These are phyloP conservation scores for Loriculus beryllinus DNA, from an alignment of 2,797 vertebrate species.

Conservation along the genomic window DNA sequence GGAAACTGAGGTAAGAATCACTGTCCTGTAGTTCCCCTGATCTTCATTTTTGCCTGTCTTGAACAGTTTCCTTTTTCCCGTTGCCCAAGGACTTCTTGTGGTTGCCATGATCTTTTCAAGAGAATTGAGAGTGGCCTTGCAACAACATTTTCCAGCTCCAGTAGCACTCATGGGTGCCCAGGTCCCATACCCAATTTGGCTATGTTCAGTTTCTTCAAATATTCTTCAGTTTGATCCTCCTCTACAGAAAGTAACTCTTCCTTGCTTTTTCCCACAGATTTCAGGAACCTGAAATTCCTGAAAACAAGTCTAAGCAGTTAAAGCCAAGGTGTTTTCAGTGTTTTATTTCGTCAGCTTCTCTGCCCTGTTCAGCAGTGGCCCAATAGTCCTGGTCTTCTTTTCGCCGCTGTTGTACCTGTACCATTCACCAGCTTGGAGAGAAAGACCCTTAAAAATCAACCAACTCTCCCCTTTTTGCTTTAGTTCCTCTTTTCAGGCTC, in stretches of 20 bases:
- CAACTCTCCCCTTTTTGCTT: neutral
- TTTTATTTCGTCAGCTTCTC: neutral
- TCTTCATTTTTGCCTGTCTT: neutral
- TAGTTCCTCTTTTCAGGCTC: neutral
- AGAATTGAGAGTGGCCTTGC: neutral
- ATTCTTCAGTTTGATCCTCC: neutral
- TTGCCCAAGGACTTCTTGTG: neutral
- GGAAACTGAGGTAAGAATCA: neutral
- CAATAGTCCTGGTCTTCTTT: neutral
- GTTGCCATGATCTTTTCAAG: neutral
- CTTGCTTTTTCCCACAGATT: neutral
- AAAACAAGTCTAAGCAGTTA: neutral
- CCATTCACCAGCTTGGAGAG: neutral
- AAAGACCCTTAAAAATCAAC: neutral
- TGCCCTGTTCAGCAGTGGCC: neutral
- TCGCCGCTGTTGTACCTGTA: neutral
- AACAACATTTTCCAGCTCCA: neutral
- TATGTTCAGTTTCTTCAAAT: neutral
- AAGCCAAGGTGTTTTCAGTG: neutral
- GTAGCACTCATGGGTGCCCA: fast-evolving
- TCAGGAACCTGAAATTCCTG: neutral
- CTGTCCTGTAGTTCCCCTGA: neutral
- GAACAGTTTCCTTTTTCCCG: neutral
- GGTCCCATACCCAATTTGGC: neutral
- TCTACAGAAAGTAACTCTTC: neutral